Base-by-base conservation (phyloP, 2,797 vertebrate genomes). In the Orientallactaga sibirica region DNA sequence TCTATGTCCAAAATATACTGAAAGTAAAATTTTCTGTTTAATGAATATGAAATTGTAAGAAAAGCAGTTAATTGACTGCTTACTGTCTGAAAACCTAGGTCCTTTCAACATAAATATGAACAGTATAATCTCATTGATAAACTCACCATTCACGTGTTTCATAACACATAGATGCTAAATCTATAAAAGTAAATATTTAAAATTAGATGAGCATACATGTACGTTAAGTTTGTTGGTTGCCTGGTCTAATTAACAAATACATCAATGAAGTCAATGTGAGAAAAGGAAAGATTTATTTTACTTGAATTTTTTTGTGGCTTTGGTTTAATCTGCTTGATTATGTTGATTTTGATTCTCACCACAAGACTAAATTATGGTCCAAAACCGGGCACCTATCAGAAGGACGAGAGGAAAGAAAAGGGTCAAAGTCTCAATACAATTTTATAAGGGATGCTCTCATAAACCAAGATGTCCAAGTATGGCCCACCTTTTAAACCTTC, bases 111-210 rank as follows among this genome's bases (percentile, higher is more conserved):
- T 79, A 79, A 77, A 84, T 7, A 14, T 91, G 58, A 73, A 64
- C 37, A 27, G 83, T 11, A 43, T 7, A 66, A 11, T 70, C 41
- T 78, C 9, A 84, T 76, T 64, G 64, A 67, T 25, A 91, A 88
- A 1, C 1, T 84, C 16, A 10, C 4, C 66, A 5, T 25, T 67
- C 81, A 20, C 7, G 9, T 92, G 5, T 71, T 70, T 88, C 66
- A 16, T 0, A 11, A 41, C n/a, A 77, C n/a, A 58, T 67, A 66
- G 10, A 68, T 19, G 4, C 15, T 78, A 71, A 76, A 0, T 41
- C 37, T 70, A 33, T 48, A 91, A 79, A 92, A n/a, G 29, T 41
- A 48, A 76, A 48, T 61, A 70, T 43, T 80, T 92, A n/a, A 61
- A 93, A 55, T 66, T 41, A 52, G 48, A 2, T 3, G 4, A n/a